phyloP scores from a whole-genome alignment of 2,888 invertebrate genomes.

The Vannuccia rotundouncinata region DNA sequence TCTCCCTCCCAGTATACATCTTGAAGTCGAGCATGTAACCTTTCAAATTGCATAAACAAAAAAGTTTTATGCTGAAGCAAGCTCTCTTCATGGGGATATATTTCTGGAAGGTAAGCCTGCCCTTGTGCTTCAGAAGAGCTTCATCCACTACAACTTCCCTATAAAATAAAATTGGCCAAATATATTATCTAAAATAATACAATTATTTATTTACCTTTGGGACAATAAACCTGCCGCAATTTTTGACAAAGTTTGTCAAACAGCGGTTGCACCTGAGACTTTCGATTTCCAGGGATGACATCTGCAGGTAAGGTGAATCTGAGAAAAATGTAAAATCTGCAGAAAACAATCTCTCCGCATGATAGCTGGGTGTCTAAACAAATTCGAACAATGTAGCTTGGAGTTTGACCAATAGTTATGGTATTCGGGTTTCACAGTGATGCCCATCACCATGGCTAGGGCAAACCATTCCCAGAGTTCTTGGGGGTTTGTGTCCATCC shows the following conservation, averaged over 20 bases:
- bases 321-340: background rate
- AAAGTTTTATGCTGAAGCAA: background rate
- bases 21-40: too few species aligned
- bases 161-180: background rate
- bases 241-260: too few species aligned
- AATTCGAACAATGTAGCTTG: background rate
- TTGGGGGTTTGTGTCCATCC: background rate
- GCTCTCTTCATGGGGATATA: background rate
- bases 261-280: background rate
- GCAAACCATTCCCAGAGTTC: background rate
- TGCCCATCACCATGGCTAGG: background rate
- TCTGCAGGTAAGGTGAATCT: background rate
- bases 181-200: background rate
- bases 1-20: background rate
- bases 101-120: background rate
- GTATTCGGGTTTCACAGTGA: background rate
- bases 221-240: background rate
- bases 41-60: background rate
- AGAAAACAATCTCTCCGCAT: background rate
- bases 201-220: background rate
- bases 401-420: background rate
- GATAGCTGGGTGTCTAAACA: background rate
- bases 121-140: background rate
- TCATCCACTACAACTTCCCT: background rate
- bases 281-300: background rate